A percentile compares a stretch with the other conserved stretches of the same genome.
phyloP scores from a whole-genome alignment of 2,888 invertebrate genomes.

The Eueremaeus valkanovi region DNA sequence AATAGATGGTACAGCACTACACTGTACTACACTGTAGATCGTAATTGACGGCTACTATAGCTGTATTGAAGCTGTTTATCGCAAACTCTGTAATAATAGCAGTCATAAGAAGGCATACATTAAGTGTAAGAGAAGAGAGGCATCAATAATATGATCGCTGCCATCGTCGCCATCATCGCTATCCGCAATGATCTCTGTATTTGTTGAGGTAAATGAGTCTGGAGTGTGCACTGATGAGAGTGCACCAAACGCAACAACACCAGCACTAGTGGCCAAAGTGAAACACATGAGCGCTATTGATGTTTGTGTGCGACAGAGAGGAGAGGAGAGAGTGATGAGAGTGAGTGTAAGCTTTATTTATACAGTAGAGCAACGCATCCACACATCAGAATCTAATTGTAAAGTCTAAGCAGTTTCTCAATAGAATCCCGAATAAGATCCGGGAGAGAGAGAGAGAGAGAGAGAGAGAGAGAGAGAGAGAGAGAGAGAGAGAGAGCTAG shows the following conservation, averaged over 20 bases:
- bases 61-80: slow-evolving; percentile 17
- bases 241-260: background rate
- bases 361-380: slow-evolving; percentile 11
- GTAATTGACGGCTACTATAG: slow-evolving; percentile 31
- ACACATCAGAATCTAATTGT: slow-evolving; percentile 20
- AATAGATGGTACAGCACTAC: slow-evolving; percentile 34
- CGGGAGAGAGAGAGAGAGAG: background rate
- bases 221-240: background rate
- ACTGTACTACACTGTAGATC: too few relatives aligned
- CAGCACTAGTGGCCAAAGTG: background rate
- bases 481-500: background rate
- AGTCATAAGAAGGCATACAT: background rate
- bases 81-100: slow-evolving; percentile 11
- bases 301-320: background rate
- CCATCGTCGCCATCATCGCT: background rate
- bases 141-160: background rate
- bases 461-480: slow-evolving; percentile 1
- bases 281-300: background rate
- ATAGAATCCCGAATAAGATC: background rate
- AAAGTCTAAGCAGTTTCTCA: slow-evolving; percentile 33
- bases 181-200: background rate
- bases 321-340: background rate
- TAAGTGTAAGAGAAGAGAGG: background rate
- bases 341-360: slow-evolving; percentile 5
- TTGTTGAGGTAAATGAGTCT: background rate